Evolutionary conservation across 2,113 vertebrate species (phyloP).

Genomic region (Junco hyemalis): DNA sequence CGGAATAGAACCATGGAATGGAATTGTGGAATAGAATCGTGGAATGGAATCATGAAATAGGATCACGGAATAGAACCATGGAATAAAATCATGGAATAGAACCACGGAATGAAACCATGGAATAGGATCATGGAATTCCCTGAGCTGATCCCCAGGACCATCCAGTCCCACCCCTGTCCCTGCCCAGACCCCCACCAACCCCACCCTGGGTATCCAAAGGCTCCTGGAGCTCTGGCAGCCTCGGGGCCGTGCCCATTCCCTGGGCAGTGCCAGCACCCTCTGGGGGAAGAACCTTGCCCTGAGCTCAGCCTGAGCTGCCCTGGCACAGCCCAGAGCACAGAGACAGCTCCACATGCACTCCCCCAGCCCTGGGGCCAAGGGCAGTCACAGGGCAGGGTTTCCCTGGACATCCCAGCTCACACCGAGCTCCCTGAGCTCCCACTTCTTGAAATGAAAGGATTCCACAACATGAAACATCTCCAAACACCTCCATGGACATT

Average conservation of each 20-base stretch:
- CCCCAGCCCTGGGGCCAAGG: rapidly evolving
- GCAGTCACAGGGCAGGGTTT: rapidly evolving
- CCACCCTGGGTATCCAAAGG: not conserved
- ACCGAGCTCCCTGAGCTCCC: not conserved
- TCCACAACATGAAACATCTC: not conserved
- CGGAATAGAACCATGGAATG: no score
- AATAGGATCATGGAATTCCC: not conserved
- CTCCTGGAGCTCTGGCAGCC: not conserved
- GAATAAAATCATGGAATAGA: no score
- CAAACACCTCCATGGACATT: not conserved
- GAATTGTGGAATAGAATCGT: no score
- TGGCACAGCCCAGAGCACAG: not conserved
- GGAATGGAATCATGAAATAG: no score
- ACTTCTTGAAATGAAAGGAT: not conserved
- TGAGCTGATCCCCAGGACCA: not conserved
- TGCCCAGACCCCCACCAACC: not conserved
- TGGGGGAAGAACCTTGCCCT: not conserved
- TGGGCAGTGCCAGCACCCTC: not conserved
- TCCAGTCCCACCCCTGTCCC: rapidly evolving
- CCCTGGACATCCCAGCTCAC: not conserved
- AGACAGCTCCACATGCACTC: not conserved
- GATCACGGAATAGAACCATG: no score
- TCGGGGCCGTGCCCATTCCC: not conserved
- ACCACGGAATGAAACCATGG: no score
- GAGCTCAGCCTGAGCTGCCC: rapidly evolving